Conservation (phyloP, 2,888 invertebrate species). For the Eupeodes latifasciatus region DNA sequence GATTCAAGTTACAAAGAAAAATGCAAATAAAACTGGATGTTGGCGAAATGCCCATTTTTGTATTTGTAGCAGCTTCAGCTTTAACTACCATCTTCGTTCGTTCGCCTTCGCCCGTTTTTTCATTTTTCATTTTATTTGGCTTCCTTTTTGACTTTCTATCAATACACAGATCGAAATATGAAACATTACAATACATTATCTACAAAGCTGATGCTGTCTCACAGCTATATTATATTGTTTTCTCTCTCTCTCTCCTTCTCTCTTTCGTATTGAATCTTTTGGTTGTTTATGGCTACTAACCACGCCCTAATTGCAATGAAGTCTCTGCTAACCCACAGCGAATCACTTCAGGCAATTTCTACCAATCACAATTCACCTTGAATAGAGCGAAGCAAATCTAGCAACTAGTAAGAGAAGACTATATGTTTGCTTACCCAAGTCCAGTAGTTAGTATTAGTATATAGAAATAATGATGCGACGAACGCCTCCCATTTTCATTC, state of each 20-base stretch:
- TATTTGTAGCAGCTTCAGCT: constrained; percentile 61
- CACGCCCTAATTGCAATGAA: constrained; percentile 46
- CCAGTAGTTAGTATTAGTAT: constrained; percentile 14
- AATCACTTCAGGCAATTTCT: constrained; percentile 22
- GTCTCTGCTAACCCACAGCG: constrained; percentile 13
- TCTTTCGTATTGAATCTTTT: not conserved
- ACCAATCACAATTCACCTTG: constrained; percentile 56
- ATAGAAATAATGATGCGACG: constrained; percentile 26
- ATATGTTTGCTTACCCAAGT: not conserved
- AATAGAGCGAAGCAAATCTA: constrained; percentile 20
- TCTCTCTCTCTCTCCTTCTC: constrained; percentile 15
- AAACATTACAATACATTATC: constrained; percentile 68
- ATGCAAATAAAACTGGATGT: constrained; percentile 76
- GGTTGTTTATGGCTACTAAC: constrained; percentile 8
- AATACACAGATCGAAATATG: constrained; percentile 61
- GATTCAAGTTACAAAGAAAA: constrained; percentile 68
- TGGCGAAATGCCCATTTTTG: constrained; percentile 74
- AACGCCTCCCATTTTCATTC: constrained; percentile 69
- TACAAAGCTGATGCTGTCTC: constrained; percentile 15
- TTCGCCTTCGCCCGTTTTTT: not conserved
- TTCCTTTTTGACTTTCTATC: constrained; percentile 49
- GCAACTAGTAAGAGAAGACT: constrained; percentile 39
- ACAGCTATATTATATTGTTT: not conserved
- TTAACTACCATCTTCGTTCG: constrained; percentile 64
- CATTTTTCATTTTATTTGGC: constrained; percentile 11